phyloP scores from a whole-genome alignment of 2,113 vertebrate species.

The Jacana jacana region DNA sequence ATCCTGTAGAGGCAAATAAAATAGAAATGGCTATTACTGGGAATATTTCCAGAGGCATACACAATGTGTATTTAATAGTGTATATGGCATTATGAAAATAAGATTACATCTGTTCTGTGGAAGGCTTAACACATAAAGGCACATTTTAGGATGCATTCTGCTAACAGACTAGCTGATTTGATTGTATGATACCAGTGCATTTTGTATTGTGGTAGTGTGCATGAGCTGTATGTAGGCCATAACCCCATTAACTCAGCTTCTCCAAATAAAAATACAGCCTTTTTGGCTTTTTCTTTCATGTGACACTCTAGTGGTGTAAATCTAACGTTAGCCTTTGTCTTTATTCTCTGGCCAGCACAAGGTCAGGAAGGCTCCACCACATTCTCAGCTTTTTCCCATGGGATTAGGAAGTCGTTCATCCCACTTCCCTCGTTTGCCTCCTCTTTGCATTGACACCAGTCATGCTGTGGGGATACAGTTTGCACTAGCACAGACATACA shows the following conservation, averaged over 20 bases:
- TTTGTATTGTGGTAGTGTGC: not conserved
- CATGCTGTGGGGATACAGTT: accelerated
- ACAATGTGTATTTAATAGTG: not conserved
- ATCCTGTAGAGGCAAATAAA: not conserved
- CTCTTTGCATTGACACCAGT: accelerated
- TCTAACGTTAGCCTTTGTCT: not conserved
- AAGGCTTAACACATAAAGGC: not conserved
- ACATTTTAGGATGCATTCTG: not conserved
- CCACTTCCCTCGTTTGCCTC: accelerated
- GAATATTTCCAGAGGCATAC: not conserved
- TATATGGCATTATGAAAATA: not conserved
- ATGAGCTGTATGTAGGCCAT: not conserved
- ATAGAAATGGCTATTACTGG: not conserved
- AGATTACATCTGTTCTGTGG: not conserved
- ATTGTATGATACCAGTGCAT: not conserved
- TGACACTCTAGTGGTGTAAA: not conserved
- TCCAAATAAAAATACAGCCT: not conserved
- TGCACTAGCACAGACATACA: accelerated
- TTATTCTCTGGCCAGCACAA: not conserved
- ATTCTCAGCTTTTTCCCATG: not conserved
- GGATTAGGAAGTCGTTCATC: not conserved
- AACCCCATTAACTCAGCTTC: not conserved
- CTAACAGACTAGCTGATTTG: not conserved
- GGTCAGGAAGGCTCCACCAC: accelerated
- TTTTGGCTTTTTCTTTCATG: not conserved